Conservation (phyloP, 37 sponge, comb jelly and placozoan genomes). For the Crambe crambe region DNA sequence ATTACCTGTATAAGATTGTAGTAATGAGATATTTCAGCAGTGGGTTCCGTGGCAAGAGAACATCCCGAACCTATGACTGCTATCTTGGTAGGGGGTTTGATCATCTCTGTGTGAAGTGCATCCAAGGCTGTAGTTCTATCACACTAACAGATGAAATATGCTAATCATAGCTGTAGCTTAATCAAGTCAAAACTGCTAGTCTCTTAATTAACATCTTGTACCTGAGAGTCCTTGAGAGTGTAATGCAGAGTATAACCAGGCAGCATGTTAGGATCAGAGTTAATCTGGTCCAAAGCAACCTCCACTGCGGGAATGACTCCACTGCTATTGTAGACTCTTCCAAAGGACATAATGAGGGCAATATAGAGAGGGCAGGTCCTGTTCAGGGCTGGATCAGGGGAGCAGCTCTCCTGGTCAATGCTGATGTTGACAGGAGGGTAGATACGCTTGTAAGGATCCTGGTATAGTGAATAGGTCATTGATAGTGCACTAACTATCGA, state of each 20-base stretch:
- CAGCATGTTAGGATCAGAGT: constrained; percentile 19
- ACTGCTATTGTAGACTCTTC: constrained; percentile 22
- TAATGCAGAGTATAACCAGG: no score
- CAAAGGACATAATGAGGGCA: constrained; percentile 27
- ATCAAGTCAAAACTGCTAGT: no score
- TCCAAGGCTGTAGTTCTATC: constrained; percentile 5
- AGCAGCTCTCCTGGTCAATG: not conserved
- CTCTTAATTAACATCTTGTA: no score
- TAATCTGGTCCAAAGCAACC: constrained; percentile 33
- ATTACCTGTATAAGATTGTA: constrained; percentile 28
- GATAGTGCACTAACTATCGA: no score
- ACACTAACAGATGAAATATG: no score
- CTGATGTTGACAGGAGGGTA: not conserved
- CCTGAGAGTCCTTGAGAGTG: no score
- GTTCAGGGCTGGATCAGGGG: not conserved
- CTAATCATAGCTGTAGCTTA: no score
- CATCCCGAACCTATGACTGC: constrained; percentile 26
- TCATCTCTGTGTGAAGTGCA: not conserved
- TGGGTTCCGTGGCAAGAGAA: constrained; percentile 27
- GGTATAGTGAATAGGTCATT: no score
- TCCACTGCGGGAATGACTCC: constrained; percentile 18
- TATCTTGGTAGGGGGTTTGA: constrained; percentile 12
- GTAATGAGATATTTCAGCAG: constrained; percentile 27
- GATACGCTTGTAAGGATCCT: not conserved
- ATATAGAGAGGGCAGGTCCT: constrained; percentile 15